Percentiles rank a stretch among this genome's conserved stretches.
These are phyloP conservation scores for Argyresthia albistria DNA, from an alignment of 2,888 invertebrate genomes.

Conservation along the genomic window DNA sequence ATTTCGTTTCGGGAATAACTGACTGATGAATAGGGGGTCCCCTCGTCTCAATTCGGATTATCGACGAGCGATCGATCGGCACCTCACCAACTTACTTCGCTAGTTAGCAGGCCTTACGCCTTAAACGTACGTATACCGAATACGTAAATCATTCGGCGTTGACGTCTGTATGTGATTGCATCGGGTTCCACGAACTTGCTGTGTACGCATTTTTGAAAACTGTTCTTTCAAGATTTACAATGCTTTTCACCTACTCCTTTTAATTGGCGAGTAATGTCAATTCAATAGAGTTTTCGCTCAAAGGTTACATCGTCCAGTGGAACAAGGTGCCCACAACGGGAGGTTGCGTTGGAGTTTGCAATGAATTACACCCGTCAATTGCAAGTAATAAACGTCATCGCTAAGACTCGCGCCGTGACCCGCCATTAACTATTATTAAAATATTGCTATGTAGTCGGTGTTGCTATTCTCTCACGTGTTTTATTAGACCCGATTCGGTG, in stretches of 20 bases:
- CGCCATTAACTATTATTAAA: slow-evolving; percentile 69
- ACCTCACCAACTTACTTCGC: slow-evolving; percentile 36
- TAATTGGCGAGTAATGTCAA: neutral
- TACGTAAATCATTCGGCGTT: slow-evolving; percentile 48
- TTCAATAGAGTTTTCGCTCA: neutral
- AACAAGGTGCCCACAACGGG: slow-evolving; percentile 4
- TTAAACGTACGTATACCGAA: slow-evolving; percentile 18
- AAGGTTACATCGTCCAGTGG: slow-evolving; percentile 3
- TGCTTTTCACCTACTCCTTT: neutral
- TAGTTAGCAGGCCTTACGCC: slow-evolving; percentile 52
- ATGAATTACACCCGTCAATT: slow-evolving; percentile 62
- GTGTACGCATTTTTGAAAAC: neutral
- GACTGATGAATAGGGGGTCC: slow-evolving; percentile 65
- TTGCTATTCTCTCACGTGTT: slow-evolving; percentile 63
- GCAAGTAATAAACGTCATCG: slow-evolving; percentile 62
- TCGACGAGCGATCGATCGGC: slow-evolving; percentile 39
- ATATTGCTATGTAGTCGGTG: slow-evolving; percentile 61
- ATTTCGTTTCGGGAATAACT: slow-evolving; percentile 30
- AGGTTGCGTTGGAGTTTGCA: slow-evolving; percentile 15
- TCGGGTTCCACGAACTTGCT: slow-evolving; percentile 12
- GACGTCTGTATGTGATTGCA: slow-evolving; percentile 54
- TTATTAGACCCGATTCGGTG: slow-evolving; percentile 42
- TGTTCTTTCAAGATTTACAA: slow-evolving; percentile 3
- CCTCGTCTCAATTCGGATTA: slow-evolving; percentile 68
- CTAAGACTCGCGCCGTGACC: slow-evolving; percentile 55